Base-by-base conservation (phyloP, 2,888 invertebrate species). In the Netelia melanura region DNA sequence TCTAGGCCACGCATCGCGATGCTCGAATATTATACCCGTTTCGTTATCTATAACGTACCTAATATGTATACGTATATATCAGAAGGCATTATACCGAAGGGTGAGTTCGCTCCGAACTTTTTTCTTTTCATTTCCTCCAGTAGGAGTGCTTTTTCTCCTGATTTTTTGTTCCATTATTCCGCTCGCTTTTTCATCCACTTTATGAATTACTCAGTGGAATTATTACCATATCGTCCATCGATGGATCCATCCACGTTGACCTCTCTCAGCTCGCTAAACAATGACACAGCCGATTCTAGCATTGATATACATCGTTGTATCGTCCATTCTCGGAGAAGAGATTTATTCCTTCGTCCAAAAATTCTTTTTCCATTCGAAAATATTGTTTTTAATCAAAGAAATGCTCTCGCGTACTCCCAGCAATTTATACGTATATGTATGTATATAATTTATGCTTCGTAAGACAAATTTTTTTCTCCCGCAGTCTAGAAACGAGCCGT, bases 281-380 rank as follows among this genome's bases (percentile, higher is more conserved):
- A 88, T 88, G 87, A 88, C 86, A 78, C 68, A 78, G 87, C 70
- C 72, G 84, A 90, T 88, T 30, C 43, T n/a, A 1, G 3, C 23
- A 48, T 38, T 14, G 14, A 48, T 48, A 14, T 3, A 48, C 14
- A 48, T 48, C 48, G 48, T 48, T 14, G 48, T 48, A 48, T 14
- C 48, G 14, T 48, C 10, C 14, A 14, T 48, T 48, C 48, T 10
- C 48, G 14, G 3, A 14, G 14, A 11, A 48, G 1, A 48, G 2
- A 48, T 48, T 48, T 14, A 48, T 48, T 48, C 6, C 38, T 38
- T 38, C 38, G 8, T 38, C 38, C 38, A 38, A 38, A 38, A 5
- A 38, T 5, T 38, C 38, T 38, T 38, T 38, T 38, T 38, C 38
- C 38, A 6, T 38, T 38, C 38, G 6, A 38, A 38, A 38, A 38